Base-by-base conservation (phyloP, 2,797 vertebrate genomes). In the Pterois miles region DNA sequence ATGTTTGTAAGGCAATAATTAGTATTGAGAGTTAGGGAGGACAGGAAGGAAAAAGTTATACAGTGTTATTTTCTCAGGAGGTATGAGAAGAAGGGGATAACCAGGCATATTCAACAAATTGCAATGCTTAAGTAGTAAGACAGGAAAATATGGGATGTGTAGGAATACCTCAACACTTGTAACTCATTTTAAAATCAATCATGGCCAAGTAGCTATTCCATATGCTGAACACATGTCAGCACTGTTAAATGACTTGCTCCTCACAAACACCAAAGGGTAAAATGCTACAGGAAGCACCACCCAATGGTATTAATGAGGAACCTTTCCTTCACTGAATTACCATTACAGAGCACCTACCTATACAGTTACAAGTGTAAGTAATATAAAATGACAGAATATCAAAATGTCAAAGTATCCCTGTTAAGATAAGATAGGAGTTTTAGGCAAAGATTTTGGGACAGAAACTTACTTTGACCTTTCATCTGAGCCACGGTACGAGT, bases 391-490 rank as follows among this genome's bases (percentile, higher is more conserved):
- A 76, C 25, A 71, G 4, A 72, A 64, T 31, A 79, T 67, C 12
- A 56, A 2, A 71, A 75, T 71, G 75, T 87, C 59, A 85, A 88
- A 80, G 80, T 84, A 91, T 90, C 71, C 80, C 81, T 78, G 34
- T 67, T 74, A 62, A 56, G 62, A 78, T 65, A 74, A 67, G 22
- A 36, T 43, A 66, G 11, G 23, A 67, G 53, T 56, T 80, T 74
- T 27, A 71, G 64, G 65, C 67, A 86, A 78, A 81, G 50, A 38
- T 82, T 83, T 83, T n/a, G 82, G 76, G 65, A 78, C 67, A 90
- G 71, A 77, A 83, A 96, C 95, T 95, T 93, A 96, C 96, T 92
- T 96, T 90, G 95, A 94, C 89, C 95, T 93, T 40, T 95, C 95
- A 74, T 96, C 96, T 75, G 94, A 94, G 91, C 95, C 92, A 33